Evolutionary conservation across 2,888 invertebrate genomes (phyloP).

Genomic region (Meganola albula): DNA sequence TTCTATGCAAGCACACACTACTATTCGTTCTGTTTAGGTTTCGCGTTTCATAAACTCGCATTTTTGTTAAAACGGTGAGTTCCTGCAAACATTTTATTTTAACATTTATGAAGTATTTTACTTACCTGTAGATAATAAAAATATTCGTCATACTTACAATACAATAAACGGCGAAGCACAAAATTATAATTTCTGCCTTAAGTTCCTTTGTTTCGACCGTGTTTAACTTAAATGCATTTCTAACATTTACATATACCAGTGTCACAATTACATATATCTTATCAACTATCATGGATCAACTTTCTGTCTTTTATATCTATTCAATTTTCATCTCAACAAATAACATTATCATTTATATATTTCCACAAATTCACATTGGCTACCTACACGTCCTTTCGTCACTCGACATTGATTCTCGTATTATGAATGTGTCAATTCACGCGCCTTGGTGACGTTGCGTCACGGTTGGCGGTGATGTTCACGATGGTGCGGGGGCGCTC

Average conservation of each 20-base stretch:
- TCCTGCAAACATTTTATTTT: too few species aligned
- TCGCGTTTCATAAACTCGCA: too few species aligned
- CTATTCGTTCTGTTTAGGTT: too few species aligned
- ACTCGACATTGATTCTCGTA: conserved; percentile 39
- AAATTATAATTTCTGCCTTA: conserved; percentile 52
- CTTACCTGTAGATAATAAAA: too few species aligned
- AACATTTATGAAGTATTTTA: too few species aligned
- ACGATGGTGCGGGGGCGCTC: conserved; percentile 40
- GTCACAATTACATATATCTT: conserved; percentile 31
- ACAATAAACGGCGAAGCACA: conserved; percentile 11
- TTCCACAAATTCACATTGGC: conserved; percentile 67
- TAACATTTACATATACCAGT: conserved; percentile 33
- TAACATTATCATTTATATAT: conserved; percentile 61
- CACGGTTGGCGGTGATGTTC: conserved; percentile 28
- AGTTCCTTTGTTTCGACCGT: too few species aligned
- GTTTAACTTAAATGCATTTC: too few species aligned
- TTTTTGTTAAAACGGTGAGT: too few species aligned
- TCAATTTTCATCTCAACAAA: conserved; percentile 62
- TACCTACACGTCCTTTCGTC: conserved; percentile 58
- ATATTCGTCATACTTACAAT: too few species aligned
- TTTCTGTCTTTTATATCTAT: conserved; percentile 54
- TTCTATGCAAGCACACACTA: too few species aligned
- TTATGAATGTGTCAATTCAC: conserved; percentile 47
- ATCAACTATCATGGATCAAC: conserved; percentile 44
- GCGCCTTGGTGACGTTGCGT: conserved; percentile 35